These are phyloP conservation scores for Nephrotoma appendiculata DNA, from an alignment of 2,888 invertebrate species.

Conservation along the genomic window DNA sequence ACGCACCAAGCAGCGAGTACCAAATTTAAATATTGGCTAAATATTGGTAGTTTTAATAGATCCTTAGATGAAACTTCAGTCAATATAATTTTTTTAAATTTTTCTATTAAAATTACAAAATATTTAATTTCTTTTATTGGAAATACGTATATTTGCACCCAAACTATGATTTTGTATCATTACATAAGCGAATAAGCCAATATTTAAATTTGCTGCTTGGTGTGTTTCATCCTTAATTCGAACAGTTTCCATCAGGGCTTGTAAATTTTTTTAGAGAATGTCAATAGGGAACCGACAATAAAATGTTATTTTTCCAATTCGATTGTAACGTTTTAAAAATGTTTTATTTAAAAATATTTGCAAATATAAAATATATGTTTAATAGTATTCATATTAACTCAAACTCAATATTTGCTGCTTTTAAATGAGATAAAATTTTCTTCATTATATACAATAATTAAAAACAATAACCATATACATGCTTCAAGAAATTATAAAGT, in stretches of 20 bases:
- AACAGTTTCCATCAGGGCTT: not conserved
- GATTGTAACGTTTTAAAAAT: not conserved
- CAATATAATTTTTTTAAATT: no score
- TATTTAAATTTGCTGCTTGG: no score
- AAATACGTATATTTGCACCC: no score
- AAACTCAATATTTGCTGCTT: not conserved
- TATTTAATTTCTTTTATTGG: no score
- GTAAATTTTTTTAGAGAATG: not conserved
- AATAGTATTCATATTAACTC: not conserved
- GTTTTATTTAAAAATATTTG: not conserved
- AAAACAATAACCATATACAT: not conserved
- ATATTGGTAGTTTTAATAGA: no score
- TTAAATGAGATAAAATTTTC: not conserved
- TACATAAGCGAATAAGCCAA: no score
- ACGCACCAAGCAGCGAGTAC: no score
- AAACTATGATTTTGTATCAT: no score
- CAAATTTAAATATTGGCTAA: no score
- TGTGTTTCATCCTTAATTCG: no score
- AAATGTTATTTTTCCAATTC: not conserved
- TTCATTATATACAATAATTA: not conserved
- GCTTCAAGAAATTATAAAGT: not conserved
- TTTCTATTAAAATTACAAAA: no score
- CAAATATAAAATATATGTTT: not conserved
- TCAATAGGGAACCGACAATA: not conserved
- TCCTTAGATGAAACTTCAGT: no score